phyloP scores from a whole-genome alignment of 2,797 vertebrate species.

The Enteromius paludinosus region DNA sequence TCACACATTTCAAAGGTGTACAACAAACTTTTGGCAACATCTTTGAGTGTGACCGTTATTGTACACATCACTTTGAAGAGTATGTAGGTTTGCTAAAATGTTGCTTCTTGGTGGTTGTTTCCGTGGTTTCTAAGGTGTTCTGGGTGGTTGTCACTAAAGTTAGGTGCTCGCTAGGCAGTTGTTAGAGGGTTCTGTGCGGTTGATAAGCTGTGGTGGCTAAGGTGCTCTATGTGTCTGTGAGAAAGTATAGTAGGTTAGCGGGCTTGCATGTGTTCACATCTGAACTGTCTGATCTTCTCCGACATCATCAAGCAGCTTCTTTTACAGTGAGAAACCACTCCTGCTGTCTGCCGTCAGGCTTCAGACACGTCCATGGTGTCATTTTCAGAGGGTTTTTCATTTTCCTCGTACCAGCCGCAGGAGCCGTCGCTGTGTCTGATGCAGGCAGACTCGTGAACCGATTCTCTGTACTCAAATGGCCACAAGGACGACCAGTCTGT shows the following conservation, averaged over 20 bases:
- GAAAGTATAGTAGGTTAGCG: not conserved
- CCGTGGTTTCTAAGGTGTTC: not conserved
- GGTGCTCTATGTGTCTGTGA: not conserved
- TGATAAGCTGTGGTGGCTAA: not conserved
- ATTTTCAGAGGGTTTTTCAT: conserved; percentile 80
- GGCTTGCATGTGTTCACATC: not conserved
- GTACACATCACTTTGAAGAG: not conserved
- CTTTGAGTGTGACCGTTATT: not conserved
- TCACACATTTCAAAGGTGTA: not conserved
- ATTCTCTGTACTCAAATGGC: conserved; percentile 70
- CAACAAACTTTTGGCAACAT: not conserved
- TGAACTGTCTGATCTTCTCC: not conserved
- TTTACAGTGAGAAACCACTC: not conserved
- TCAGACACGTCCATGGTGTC: conserved; percentile 87
- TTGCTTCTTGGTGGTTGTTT: not conserved
- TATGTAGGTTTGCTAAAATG: not conserved
- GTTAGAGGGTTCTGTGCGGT: not conserved
- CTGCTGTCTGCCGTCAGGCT: conserved; percentile 75
- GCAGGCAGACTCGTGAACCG: conserved; percentile 89
- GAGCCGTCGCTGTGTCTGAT: conserved; percentile 84
- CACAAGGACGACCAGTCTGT: conserved; percentile 79
- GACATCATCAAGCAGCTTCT: not conserved
- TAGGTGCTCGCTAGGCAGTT: not conserved
- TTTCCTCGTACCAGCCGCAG: conserved; percentile 90
- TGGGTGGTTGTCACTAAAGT: not conserved